A percentile compares a stretch with the other conserved stretches of the same genome.
These are phyloP conservation scores for Ylistrum balloti DNA, from an alignment of 1,140 invertebrate genomes.

Conservation along the genomic window DNA sequence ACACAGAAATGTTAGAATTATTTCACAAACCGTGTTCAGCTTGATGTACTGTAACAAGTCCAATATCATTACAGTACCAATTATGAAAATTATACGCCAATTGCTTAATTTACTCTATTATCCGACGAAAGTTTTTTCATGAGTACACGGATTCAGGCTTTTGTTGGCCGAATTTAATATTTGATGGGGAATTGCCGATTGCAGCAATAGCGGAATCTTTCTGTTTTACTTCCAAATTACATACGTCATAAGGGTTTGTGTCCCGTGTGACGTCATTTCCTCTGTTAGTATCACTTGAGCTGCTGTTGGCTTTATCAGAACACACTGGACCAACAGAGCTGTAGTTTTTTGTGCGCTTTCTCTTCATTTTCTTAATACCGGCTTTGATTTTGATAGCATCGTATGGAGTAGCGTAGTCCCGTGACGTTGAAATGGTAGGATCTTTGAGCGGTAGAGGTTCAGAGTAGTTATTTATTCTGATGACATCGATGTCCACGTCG, in stretches of 20 bases:
- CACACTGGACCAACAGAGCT: background rate
- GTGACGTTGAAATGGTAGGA: background rate
- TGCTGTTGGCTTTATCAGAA: background rate
- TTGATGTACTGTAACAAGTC: background rate
- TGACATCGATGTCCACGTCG: background rate
- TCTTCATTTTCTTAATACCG: conserved; percentile 33
- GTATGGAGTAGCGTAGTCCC: background rate
- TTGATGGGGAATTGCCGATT: background rate
- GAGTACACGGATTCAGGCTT: background rate
- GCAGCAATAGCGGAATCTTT: background rate
- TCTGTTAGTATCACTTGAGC: background rate
- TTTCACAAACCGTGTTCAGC: background rate
- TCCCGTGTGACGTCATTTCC: background rate
- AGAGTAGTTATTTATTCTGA: background rate
- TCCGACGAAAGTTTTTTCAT: background rate
- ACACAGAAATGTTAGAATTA: background rate
- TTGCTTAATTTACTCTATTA: background rate
- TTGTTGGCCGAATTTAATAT: background rate
- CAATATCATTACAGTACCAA: background rate
- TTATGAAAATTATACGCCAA: background rate
- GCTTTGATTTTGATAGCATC: conserved; percentile 13
- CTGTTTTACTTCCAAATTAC: background rate
- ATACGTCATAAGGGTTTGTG: background rate
- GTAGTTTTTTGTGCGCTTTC: background rate
- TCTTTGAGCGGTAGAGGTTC: background rate